Base-by-base conservation (phyloP, 2,113 vertebrate genomes). In the Megalops atlanticus region DNA sequence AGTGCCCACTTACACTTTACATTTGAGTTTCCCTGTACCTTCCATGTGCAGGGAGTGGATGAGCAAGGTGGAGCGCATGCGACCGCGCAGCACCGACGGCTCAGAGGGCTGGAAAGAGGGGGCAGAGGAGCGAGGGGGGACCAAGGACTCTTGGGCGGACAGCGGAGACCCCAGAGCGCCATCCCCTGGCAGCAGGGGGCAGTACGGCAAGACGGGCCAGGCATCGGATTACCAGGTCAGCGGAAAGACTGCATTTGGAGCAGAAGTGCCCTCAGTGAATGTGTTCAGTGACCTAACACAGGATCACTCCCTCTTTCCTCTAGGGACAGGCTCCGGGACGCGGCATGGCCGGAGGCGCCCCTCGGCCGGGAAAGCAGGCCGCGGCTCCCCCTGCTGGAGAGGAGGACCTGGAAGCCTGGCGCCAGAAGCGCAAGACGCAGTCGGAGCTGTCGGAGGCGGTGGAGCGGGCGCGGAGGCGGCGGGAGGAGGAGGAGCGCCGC, bases 401-500 rank as follows among this genome's bases (percentile, higher is more conserved):
- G 68, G 97, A 97, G 80, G 98, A 98, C 87, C 79, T 90, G 0
- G 98, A 99, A 76, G 96, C 97, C 0, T 99, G 98, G 98, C 95
- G 98, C 69, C 98, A 99, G 72, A 97, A 98, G 81, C 94, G 98
- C 71, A 93, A 97, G 78, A 97, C 98, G 58, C 95, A 96, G 80
- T 92, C 95, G 0, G 98, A 99, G 72, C 88, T 98, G 49, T 98
- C 98, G 0, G 98, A 97, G 2, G 96, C 97, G 0, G 97, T 99
- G 24, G 98, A 99, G 77, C 94, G 98, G 38, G 98, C 98, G 0
- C 94, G 98, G 14, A 94, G 96, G 68, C 92, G 98, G 11, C 94
- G 98, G 41, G 98, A 98, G 49, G 98, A 99, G 43, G 98, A 99
- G 15, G 98, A 99, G 77, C 93, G 96, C n/a, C 93, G 96, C 35